Conservation (phyloP, 2,113 vertebrate genomes). For the Thamnophis sirtalis region DNA sequence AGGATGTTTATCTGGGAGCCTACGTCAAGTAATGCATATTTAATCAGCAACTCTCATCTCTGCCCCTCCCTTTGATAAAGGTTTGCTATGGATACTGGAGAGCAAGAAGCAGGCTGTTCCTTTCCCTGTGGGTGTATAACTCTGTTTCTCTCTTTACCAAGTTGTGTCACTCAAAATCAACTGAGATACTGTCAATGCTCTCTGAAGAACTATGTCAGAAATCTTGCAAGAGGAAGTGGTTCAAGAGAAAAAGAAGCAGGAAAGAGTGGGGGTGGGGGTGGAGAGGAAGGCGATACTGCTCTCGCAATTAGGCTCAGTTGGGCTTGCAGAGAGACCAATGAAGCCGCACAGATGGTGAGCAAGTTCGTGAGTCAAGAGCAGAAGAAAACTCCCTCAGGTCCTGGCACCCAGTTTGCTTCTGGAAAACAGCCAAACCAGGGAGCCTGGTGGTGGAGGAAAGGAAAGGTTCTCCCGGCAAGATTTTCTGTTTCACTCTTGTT, state of each 20-base stretch:
- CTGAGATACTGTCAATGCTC: neutral
- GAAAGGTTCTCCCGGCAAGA: conserved; percentile 41
- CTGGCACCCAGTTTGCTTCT: conserved; percentile 37
- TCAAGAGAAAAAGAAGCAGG: conserved; percentile 72
- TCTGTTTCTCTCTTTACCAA: neutral
- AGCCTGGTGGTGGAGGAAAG: conserved; percentile 31
- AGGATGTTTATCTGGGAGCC: neutral
- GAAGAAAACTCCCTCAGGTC: neutral
- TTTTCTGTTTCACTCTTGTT: neutral
- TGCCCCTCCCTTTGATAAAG: neutral
- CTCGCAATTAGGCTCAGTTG: conserved; percentile 45
- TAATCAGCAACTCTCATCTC: neutral
- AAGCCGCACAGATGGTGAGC: conserved; percentile 67
- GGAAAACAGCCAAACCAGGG: conserved; percentile 27
- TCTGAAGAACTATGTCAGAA: conserved; percentile 23
- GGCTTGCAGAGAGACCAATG: conserved; percentile 61
- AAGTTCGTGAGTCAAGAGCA: conserved; percentile 49
- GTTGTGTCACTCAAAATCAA: neutral
- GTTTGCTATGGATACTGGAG: neutral
- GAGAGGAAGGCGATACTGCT: conserved; percentile 53
- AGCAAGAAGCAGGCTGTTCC: neutral
- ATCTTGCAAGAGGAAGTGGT: conserved; percentile 83
- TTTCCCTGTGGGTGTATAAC: neutral
- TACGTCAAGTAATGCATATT: rapidly evolving
- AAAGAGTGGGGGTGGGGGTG: conserved; percentile 34